Conservation (phyloP, 1,140 invertebrate species). For the Drosophila kurseongensis region DNA sequence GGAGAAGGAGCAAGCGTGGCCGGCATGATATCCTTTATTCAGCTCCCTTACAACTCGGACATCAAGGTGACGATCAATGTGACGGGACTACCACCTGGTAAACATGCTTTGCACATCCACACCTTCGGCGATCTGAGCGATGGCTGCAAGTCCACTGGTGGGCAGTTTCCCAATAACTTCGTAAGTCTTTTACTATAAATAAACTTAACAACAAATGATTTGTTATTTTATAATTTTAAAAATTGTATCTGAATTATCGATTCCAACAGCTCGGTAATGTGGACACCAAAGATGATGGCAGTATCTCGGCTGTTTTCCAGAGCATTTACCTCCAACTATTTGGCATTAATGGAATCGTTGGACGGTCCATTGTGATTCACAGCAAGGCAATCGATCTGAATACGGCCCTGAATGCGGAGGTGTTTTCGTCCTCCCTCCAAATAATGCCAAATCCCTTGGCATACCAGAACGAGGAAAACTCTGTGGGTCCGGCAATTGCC, state of each 20-base stretch:
- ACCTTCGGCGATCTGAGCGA: constrained; percentile 89
- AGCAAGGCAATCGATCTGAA: constrained; percentile 82
- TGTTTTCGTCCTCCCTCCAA: constrained; percentile 71
- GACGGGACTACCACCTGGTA: constrained; percentile 86
- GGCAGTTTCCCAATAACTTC: constrained; percentile 85
- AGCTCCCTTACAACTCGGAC: constrained; percentile 80
- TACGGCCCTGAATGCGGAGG: constrained; percentile 75
- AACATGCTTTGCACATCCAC: constrained; percentile 92
- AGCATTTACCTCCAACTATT: constrained; percentile 76
- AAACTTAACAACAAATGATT: too few relatives aligned
- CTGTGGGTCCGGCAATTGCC: constrained; percentile 69
- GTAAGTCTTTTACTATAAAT: constrained; percentile 42
- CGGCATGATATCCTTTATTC: constrained; percentile 77
- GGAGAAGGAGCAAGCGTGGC: constrained; percentile 45
- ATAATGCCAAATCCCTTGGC: constrained; percentile 65
- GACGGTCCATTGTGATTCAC: constrained; percentile 80
- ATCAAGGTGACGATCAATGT: constrained; percentile 86
- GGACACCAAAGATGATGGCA: constrained; percentile 79
- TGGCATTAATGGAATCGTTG: constrained; percentile 81
- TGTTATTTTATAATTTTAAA: too few relatives aligned
- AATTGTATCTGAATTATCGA: too few relatives aligned
- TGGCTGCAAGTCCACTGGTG: constrained; percentile 85
- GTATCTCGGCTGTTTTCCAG: constrained; percentile 66
- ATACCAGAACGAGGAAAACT: constrained; percentile 82
- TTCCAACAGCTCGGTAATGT: constrained; percentile 73